phyloP scores from a whole-genome alignment of 2,113 vertebrate species.

The Scytalopus superciliaris region DNA sequence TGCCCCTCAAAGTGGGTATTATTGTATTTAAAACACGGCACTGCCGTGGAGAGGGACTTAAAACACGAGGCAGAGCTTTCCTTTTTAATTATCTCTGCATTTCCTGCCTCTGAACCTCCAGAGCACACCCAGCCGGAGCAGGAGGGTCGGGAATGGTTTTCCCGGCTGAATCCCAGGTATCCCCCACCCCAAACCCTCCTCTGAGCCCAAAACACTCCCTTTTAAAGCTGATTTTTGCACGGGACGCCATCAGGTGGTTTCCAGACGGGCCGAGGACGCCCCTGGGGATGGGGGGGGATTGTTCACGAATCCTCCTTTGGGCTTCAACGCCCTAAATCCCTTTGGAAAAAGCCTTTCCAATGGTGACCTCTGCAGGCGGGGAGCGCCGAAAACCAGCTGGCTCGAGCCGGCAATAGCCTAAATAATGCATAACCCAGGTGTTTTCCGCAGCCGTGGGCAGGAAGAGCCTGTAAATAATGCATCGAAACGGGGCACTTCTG shows the following conservation, averaged over 20 bases:
- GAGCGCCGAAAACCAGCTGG: rapidly evolving
- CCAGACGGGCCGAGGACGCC: not conserved
- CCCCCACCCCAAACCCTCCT: not conserved
- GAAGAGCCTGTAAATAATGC: not conserved
- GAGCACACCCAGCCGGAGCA: not conserved
- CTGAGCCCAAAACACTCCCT: not conserved
- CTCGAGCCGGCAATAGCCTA: not conserved
- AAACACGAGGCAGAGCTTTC: not conserved
- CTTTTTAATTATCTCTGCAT: not conserved
- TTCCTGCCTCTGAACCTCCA: not conserved
- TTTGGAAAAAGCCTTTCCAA: not conserved
- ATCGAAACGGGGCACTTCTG: not conserved
- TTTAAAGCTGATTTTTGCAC: not conserved
- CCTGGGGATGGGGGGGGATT: not conserved
- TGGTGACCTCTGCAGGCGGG: conserved; percentile 37
- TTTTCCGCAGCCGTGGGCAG: not conserved
- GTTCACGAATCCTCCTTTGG: not conserved
- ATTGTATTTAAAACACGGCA: not conserved
- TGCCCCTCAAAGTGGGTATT: not conserved
- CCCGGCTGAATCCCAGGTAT: not conserved
- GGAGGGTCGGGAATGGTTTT: rapidly evolving
- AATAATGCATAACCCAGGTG: not conserved
- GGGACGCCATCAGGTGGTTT: rapidly evolving
- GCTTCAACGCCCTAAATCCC: not conserved
- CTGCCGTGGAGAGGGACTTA: not conserved